A percentile compares a stretch with the other conserved stretches of the same genome.
Evolutionary conservation across 2,888 invertebrate species (phyloP).

Genomic region (Eueremaeus valkanovi): DNA sequence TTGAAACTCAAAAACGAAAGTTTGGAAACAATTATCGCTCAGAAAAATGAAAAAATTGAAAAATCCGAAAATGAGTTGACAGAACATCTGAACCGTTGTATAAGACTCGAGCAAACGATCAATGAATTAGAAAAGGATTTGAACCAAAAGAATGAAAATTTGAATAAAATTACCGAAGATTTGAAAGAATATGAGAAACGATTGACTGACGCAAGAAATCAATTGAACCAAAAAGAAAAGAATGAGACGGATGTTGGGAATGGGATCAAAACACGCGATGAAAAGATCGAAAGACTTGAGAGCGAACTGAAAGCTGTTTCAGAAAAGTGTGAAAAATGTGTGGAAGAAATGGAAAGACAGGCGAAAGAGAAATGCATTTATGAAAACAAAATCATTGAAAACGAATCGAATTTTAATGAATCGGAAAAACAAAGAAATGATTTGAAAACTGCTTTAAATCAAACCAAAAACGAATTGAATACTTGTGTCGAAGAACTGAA

Average conservation of each 20-base stretch:
- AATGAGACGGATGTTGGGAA: background rate
- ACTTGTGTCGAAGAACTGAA: background rate
- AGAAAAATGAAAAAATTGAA: conserved; percentile 1
- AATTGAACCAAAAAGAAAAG: conserved; percentile 9
- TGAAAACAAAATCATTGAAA: conserved; percentile 21
- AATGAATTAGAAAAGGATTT: conserved; percentile 19
- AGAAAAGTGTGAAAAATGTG: conserved; percentile 13
- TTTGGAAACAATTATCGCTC: background rate
- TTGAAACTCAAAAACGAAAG: background rate
- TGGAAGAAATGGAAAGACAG: conserved; percentile 20
- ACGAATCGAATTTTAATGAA: background rate
- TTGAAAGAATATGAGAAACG: conserved; percentile 34
- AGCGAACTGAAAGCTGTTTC: background rate
- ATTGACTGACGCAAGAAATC: conserved; percentile 19
- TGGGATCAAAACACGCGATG: background rate
- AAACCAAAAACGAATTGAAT: background rate
- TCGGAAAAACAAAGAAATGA: conserved; percentile 36
- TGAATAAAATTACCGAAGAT: conserved; percentile 40
- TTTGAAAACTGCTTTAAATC: background rate
- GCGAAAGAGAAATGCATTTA: conserved; percentile 18
- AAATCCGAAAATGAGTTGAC: background rate
- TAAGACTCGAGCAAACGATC: background rate
- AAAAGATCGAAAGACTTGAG: background rate
- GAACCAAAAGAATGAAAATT: conserved; percentile 24
- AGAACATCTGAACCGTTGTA: background rate